A percentile compares a stretch with the other conserved stretches of the same genome.
phyloP scores from a whole-genome alignment of 2,888 invertebrate genomes.

The Listrodromus nycthemerus region DNA sequence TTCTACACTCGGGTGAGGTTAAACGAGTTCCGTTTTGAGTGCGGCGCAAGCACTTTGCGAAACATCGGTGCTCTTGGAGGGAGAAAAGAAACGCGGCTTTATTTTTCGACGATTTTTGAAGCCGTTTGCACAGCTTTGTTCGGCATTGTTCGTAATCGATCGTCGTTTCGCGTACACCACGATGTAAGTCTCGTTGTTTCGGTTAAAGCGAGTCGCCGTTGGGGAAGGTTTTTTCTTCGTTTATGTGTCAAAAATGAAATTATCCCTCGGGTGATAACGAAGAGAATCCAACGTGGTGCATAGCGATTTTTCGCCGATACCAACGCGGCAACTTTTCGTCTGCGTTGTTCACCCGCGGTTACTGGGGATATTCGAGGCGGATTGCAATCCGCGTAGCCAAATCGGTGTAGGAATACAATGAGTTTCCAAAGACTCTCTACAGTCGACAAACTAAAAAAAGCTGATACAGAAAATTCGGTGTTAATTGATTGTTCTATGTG shows the following conservation, averaged over 20 bases:
- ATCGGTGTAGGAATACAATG: not conserved
- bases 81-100: slow-evolving; percentile 76
- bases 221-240: not conserved
- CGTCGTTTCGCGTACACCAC: not conserved
- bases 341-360: not conserved
- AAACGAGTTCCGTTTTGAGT: slow-evolving; percentile 73
- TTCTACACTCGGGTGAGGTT: slow-evolving; percentile 71
- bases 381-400: not conserved
- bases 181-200: not conserved
- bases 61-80: slow-evolving; percentile 69
- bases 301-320: not conserved
- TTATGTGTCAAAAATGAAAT: slow-evolving; percentile 33
- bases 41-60: slow-evolving; percentile 75
- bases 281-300: slow-evolving; percentile 23
- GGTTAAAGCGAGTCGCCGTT: too few relatives aligned
- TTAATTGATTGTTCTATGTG: slow-evolving; percentile 78
- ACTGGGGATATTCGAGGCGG: not conserved
- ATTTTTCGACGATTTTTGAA: slow-evolving; percentile 69
- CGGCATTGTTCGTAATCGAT: not conserved
- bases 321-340: not conserved
- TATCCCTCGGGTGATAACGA: slow-evolving; percentile 27
- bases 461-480: not conserved
- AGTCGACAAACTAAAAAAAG: not conserved
- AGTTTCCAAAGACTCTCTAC: not conserved
- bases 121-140: not conserved